Evolutionary conservation across 2,888 invertebrate genomes (phyloP).

Genomic region (Spisula solida): DNA sequence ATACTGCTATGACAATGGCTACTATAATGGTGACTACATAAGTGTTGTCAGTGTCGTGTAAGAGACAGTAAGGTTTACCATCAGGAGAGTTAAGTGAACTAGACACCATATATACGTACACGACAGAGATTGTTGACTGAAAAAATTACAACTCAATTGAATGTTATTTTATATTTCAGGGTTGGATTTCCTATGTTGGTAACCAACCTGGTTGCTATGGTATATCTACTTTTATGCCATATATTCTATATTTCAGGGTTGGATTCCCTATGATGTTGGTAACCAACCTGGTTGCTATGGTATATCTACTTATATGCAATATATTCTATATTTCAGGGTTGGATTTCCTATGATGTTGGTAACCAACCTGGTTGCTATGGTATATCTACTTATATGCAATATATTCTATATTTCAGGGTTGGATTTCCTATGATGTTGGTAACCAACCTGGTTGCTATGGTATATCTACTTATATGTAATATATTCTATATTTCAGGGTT

Average conservation of each 20-base stretch:
- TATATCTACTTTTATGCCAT: slow-evolving; percentile 92
- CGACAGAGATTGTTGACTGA: too few relatives aligned
- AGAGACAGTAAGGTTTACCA: too few relatives aligned
- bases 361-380: slow-evolving; percentile 91
- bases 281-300: slow-evolving; percentile 91
- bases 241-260: slow-evolving; percentile 89
- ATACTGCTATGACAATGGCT: too few relatives aligned
- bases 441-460: slow-evolving; percentile 91
- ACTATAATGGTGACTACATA: too few relatives aligned
- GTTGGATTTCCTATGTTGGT: slow-evolving; percentile 95
- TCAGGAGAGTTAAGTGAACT: too few relatives aligned
- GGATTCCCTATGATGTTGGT: slow-evolving; percentile 96
- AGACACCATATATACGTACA: too few relatives aligned
- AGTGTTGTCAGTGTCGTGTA: too few relatives aligned
- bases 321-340: slow-evolving; percentile 89
- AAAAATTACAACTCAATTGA: too few relatives aligned
- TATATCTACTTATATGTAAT: slow-evolving; percentile 92
- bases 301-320: slow-evolving; percentile 92
- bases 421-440: slow-evolving; percentile 94
- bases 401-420: slow-evolving; percentile 89
- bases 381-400: slow-evolving; percentile 92
- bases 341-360: slow-evolving; percentile 96
- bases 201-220: slow-evolving; percentile 91
- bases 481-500: slow-evolving; percentile 89
- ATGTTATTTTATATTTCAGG: slow-evolving; percentile 88